Percentiles rank a stretch among this genome's conserved stretches.
Conservation (phyloP, 53 echinoderm and acorn worm genomes). For the Holothuria leucospilota region DNA sequence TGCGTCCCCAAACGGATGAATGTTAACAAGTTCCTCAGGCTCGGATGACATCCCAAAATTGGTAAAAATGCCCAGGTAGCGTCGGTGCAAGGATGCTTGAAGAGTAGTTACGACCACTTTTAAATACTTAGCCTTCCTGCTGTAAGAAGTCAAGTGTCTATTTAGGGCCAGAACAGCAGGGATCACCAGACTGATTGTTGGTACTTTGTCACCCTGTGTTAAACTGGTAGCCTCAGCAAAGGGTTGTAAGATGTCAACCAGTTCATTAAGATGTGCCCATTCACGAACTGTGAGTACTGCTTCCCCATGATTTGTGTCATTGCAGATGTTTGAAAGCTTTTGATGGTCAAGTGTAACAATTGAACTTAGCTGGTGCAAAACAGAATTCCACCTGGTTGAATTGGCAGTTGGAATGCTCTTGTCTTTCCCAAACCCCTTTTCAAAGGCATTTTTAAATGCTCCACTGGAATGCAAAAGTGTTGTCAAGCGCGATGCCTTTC, state of each 20-base stretch:
- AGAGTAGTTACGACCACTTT: neutral
- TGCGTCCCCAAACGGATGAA: neutral
- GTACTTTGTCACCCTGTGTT: constrained; percentile 34
- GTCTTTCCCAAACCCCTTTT: neutral
- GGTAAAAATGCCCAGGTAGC: neutral
- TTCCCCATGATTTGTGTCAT: neutral
- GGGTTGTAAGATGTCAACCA: constrained; percentile 41
- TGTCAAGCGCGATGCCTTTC: constrained; percentile 38
- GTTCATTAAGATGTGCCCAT: constrained; percentile 55
- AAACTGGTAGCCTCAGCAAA: constrained; percentile 55
- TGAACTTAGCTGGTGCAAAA: constrained; percentile 10
- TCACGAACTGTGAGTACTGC: constrained; percentile 29
- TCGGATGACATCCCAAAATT: neutral
- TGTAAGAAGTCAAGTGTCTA: neutral
- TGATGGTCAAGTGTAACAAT: constrained; percentile 35
- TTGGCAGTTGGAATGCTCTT: too few species aligned
- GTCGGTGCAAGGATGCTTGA: too few species aligned
- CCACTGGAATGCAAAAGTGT: constrained; percentile 40
- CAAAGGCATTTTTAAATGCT: constrained; percentile 54
- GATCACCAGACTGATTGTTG: constrained; percentile 1
- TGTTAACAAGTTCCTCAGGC: neutral
- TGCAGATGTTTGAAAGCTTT: constrained; percentile 37
- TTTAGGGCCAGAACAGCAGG: constrained; percentile 8
- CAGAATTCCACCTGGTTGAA: constrained; percentile 47
- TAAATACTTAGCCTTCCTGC: neutral